A percentile compares a stretch with the other conserved stretches of the same genome.
These are phyloP conservation scores for Triplophysa siluroides DNA, from an alignment of 2,113 vertebrate species.

Conservation along the genomic window DNA sequence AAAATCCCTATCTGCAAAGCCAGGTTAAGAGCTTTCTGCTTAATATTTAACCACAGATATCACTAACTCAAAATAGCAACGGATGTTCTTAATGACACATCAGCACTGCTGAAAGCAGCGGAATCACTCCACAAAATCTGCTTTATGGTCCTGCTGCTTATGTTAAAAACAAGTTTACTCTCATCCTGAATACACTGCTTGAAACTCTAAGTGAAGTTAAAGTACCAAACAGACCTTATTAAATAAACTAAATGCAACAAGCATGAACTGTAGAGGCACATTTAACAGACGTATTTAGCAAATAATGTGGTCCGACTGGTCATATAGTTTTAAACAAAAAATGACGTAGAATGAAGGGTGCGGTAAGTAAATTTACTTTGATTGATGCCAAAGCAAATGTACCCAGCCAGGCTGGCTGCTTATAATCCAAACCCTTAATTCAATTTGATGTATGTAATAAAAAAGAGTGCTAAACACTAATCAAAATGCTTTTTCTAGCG, in stretches of 20 bases:
- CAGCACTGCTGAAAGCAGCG: conserved; percentile 64
- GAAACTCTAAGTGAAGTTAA: background rate
- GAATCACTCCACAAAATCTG: conserved; percentile 48
- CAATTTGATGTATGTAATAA: conserved; percentile 18
- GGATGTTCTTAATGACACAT: conserved; percentile 64
- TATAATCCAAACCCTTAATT: conserved; percentile 11
- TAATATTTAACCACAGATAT: conserved; percentile 75
- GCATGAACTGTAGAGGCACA: background rate
- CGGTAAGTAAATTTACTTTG: conserved; percentile 1
- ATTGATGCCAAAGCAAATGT: conserved; percentile 30
- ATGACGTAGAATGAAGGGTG: background rate
- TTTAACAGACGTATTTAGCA: background rate
- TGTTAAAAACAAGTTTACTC: conserved; percentile 28
- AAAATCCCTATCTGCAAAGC: conserved; percentile 20
- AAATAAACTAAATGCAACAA: background rate
- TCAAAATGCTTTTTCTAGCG: background rate
- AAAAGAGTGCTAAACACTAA: conserved; percentile 20
- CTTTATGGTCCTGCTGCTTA: conserved; percentile 45
- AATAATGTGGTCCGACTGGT: background rate
- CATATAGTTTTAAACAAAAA: background rate
- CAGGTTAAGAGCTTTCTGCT: conserved; percentile 59
- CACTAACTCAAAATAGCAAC: conserved; percentile 57
- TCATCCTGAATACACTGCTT: background rate
- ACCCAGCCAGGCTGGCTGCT: background rate
- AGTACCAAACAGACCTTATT: background rate